Evolutionary conservation across 2,797 vertebrate genomes (phyloP), one percentile per base, ranked within the genome.

Genomic region (Sebastes variabilis): DNA sequence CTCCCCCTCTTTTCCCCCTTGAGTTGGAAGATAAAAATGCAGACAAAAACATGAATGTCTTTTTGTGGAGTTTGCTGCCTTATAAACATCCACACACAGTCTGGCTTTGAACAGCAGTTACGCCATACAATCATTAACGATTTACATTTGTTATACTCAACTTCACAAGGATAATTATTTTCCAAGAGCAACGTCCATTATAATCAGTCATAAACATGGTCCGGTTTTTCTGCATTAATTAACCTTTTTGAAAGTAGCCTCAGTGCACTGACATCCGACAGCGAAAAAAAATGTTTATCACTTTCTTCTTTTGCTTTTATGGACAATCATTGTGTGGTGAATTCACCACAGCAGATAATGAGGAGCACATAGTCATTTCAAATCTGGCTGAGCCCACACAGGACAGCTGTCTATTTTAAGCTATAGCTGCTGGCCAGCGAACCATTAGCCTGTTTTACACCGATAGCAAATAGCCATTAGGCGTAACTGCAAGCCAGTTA

Each of bases 391-490:
- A 84, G 85, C 84, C 88, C 80, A 75, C 80, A 77, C 86, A 85
- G 88, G 88, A 91, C 91, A 94, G 86, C 92, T 93, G 90, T 92
- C 91, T 93, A 87, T 92, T 90, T 91, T 90, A 85, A 88, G 91
- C 91, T 90, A 84, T 90, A 88, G 91, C 92, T 89, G 79, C 81
- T 89, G 88, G 91, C 89, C 89, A 88, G 85, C 58, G 61, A 87
- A 93, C 90, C 87, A 92, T 93, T 92, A 92, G 88, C 89, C 92
- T 94, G 92, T 93, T 92, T 92, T 92, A 94, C 90, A 92, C 88
- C 81, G 86, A 92, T 91, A 93, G 90, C 90, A 93, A 93, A 92
- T 91, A 92, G 88, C 90, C 91, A 90, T 92, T 91, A 93, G 90
- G 91, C 87, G 27, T 87, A 86, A 88, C 89, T 83, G 89, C 84